These are phyloP conservation scores for Hemibagrus guttatus DNA, from an alignment of 2,797 vertebrate genomes.

Conservation along the genomic window DNA sequence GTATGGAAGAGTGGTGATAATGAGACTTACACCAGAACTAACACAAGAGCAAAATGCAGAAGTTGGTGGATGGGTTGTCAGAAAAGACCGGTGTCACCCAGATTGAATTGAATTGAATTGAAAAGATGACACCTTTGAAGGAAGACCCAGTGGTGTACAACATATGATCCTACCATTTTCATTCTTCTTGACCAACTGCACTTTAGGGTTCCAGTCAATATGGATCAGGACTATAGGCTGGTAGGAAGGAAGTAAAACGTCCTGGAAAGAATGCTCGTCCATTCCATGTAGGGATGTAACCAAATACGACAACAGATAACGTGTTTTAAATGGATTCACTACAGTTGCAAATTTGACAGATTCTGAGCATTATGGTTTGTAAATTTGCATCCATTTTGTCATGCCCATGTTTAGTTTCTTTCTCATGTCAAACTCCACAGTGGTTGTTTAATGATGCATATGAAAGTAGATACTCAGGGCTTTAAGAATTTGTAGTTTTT, in stretches of 20 bases:
- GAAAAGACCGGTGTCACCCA: too few relatives aligned
- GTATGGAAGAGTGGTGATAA: neutral
- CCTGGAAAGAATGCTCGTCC: too few relatives aligned
- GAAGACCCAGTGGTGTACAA: neutral
- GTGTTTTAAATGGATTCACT: neutral
- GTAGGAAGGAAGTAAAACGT: too few relatives aligned
- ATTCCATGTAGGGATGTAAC: neutral
- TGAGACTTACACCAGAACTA: neutral
- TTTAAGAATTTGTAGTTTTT: too few relatives aligned
- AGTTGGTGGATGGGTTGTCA: neutral
- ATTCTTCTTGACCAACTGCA: neutral
- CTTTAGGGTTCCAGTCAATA: neutral
- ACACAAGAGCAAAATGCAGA: neutral
- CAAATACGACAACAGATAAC: neutral
- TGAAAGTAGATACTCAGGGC: too few relatives aligned
- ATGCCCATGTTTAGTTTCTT: too few relatives aligned
- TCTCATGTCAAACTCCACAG: too few relatives aligned
- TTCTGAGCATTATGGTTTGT: neutral
- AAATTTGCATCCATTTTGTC: too few relatives aligned
- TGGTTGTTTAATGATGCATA: too few relatives aligned
- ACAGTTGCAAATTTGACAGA: neutral
- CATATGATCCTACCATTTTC: neutral
- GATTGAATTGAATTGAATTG: too few relatives aligned
- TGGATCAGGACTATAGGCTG: neutral
- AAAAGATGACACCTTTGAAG: too few relatives aligned